Percentiles rank a stretch among this genome's conserved stretches.
Evolutionary conservation across 1,140 invertebrate genomes (phyloP).

Genomic region (Lucilia cuprina): DNA sequence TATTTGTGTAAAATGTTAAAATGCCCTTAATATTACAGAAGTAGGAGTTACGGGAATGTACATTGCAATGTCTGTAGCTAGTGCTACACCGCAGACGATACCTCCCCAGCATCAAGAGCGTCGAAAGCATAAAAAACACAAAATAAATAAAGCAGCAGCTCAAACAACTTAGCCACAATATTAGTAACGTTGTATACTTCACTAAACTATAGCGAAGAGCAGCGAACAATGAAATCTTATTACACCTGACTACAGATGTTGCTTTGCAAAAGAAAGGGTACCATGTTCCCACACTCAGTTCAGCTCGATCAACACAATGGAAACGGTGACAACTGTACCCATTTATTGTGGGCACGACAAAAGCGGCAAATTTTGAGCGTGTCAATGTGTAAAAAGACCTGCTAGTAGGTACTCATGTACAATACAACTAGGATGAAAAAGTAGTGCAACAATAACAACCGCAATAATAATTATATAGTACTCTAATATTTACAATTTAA

Average conservation of each 20-base stretch:
- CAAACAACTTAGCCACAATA: background rate
- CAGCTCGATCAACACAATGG: slow-evolving; percentile 2
- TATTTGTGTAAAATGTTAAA: background rate
- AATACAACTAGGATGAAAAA: background rate
- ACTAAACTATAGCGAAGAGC: background rate
- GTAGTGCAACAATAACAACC: too few species aligned
- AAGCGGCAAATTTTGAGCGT: background rate
- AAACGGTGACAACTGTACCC: slow-evolving; percentile 26
- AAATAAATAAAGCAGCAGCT: background rate
- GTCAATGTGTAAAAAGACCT: slow-evolving; percentile 28
- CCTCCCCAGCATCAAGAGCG: background rate
- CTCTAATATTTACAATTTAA: too few species aligned
- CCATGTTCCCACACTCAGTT: slow-evolving; percentile 22
- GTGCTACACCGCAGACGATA: background rate
- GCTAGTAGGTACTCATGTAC: background rate
- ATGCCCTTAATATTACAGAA: background rate
- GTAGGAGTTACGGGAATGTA: background rate
- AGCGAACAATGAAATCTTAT: slow-evolving; percentile 26
- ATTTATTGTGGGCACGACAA: background rate
- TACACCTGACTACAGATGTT: slow-evolving; percentile 29
- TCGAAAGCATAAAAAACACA: background rate
- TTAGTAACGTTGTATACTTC: background rate
- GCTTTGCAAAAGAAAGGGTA: slow-evolving; percentile 17
- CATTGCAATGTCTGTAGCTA: background rate
- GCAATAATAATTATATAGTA: too few species aligned